phyloP scores from a whole-genome alignment of 2,888 invertebrate species.

The Catocala sponsa region DNA sequence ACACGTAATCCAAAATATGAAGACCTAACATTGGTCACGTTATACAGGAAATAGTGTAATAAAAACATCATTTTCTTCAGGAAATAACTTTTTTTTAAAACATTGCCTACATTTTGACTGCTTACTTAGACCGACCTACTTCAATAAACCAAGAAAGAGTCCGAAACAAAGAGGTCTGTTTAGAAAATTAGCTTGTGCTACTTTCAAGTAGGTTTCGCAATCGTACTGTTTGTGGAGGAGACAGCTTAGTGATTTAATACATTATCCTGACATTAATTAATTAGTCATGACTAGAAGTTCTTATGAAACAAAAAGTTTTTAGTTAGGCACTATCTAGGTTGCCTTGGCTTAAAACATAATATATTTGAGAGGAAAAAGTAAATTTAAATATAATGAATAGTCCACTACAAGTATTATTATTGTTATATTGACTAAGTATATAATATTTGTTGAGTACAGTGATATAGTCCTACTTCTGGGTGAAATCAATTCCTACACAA shows the following conservation, averaged over 20 bases:
- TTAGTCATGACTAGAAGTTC: conserved; percentile 4
- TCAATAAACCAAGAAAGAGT: conserved; percentile 6
- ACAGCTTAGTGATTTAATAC: conserved; percentile 54
- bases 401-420: too few species aligned
- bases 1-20: conserved; percentile 9
- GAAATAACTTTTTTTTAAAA: conserved; percentile 14
- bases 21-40: conserved; percentile 31
- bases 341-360: too few species aligned
- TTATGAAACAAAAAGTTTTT: conserved; percentile 22
- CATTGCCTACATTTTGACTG: conserved; percentile 11
- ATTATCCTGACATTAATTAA: conserved; percentile 23
- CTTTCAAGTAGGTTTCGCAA: conserved; percentile 65
- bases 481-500: too few species aligned
- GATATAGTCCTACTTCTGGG: too few species aligned
- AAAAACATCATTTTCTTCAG: conserved; percentile 27
- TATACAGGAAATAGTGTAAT: conserved; percentile 29
- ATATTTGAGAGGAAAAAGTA: too few species aligned
- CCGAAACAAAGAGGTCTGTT: conserved; percentile 12
- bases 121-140: conserved; percentile 7
- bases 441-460: too few species aligned
- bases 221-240: conserved; percentile 29
- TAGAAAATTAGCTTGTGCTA: conserved; percentile 51
- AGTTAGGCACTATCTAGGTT: neutral
- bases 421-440: too few species aligned
- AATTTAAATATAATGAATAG: too few species aligned